These are phyloP conservation scores for Saxicola maurus DNA, from an alignment of 2,797 vertebrate species.

Conservation along the genomic window DNA sequence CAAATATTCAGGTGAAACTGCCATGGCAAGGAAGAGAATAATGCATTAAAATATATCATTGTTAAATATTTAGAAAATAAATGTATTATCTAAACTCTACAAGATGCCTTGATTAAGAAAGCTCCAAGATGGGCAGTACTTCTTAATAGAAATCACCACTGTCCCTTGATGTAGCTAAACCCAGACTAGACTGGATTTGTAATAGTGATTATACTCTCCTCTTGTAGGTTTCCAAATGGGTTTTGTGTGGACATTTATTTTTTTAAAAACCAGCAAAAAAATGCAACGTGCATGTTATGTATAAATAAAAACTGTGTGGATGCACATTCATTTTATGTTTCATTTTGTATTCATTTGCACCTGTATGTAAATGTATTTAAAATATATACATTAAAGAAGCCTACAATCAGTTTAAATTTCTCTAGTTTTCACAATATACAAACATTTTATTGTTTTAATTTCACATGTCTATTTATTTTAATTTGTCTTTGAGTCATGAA, in stretches of 20 bases:
- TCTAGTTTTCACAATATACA: neutral
- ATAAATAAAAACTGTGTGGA: neutral
- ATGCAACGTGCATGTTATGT: neutral
- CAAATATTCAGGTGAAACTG: constrained; percentile 5
- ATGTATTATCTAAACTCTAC: neutral
- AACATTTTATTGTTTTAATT: neutral
- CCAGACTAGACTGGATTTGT: neutral
- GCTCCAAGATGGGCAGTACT: neutral
- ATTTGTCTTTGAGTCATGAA: neutral
- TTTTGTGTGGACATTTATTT: neutral
- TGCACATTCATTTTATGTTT: neutral
- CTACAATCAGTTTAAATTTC: neutral
- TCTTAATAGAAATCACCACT: neutral
- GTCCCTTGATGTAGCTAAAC: neutral
- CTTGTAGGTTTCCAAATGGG: neutral
- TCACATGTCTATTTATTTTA: neutral
- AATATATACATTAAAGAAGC: neutral
- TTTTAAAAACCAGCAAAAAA: neutral
- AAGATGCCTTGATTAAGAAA: neutral
- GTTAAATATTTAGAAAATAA: neutral
- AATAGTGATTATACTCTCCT: accelerated
- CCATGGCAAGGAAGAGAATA: neutral
- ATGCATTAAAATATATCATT: accelerated
- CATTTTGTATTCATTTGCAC: neutral
- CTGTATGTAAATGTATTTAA: neutral